Evolutionary conservation across 2,113 vertebrate genomes (phyloP).

Genomic region (Apaloderma vittatum): DNA sequence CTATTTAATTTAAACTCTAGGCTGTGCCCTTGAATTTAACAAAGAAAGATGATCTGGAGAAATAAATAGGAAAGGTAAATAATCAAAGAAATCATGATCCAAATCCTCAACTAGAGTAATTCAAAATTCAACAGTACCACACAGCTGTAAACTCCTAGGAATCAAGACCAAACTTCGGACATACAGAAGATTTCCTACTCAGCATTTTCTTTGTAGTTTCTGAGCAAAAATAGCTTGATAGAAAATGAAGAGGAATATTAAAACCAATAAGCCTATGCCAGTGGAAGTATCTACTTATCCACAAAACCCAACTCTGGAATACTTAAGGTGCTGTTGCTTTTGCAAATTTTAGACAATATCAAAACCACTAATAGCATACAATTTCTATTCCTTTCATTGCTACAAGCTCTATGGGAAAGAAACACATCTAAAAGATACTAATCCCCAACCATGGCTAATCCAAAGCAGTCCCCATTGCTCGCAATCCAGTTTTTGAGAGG

Average conservation of each 20-base stretch:
- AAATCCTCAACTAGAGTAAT: background rate
- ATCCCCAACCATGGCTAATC: background rate
- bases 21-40: background rate
- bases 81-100: background rate
- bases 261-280: background rate
- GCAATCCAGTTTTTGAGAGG: background rate
- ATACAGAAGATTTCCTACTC: background rate
- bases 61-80: background rate
- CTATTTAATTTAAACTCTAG: slow-evolving; percentile 36
- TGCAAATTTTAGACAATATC: background rate
- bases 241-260: background rate
- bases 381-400: background rate
- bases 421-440: background rate
- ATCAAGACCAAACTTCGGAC: background rate
- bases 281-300: background rate
- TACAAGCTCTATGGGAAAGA: background rate
- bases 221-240: background rate
- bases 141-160: background rate
- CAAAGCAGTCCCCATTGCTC: background rate
- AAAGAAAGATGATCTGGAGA: background rate
- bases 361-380: background rate
- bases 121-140: background rate
- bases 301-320: background rate
- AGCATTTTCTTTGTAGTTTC: background rate
- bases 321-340: background rate